Conservation (phyloP, 2,113 vertebrate genomes). For the Gallinago media region DNA sequence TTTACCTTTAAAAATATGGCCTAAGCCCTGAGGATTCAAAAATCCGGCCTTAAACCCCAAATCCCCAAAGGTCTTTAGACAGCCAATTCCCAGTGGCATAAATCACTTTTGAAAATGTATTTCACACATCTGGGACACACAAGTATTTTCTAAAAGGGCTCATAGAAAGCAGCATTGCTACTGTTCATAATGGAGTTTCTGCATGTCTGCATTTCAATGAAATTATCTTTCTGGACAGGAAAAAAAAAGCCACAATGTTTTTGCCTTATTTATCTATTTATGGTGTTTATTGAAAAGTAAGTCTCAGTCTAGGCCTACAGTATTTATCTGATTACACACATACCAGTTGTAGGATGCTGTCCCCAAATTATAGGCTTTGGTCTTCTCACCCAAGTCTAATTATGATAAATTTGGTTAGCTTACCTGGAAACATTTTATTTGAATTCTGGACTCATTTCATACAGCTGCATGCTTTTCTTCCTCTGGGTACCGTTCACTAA, state of each 20-base stretch:
- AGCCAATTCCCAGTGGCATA: not conserved
- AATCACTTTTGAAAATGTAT: not conserved
- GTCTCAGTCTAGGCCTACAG: not conserved
- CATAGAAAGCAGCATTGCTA: not conserved
- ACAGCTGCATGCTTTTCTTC: not conserved
- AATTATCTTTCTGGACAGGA: not conserved
- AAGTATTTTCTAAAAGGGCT: not conserved
- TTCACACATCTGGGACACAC: not conserved
- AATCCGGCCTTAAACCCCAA: not conserved
- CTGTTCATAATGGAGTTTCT: not conserved
- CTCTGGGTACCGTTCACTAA: not conserved
- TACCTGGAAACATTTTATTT: conserved; percentile 40
- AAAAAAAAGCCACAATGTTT: not conserved
- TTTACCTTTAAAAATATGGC: not conserved
- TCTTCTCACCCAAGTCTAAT: not conserved
- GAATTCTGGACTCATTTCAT: conserved; percentile 7
- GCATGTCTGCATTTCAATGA: not conserved
- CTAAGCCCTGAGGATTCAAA: not conserved
- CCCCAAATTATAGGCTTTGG: not conserved
- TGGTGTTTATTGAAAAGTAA: not conserved
- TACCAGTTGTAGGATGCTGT: not conserved
- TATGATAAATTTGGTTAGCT: conserved; percentile 5
- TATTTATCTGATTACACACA: not conserved
- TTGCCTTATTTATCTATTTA: not conserved
- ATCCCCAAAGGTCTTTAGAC: not conserved